phyloP scores from a whole-genome alignment of 2,888 invertebrate species.

The Phanerotoma sp. region DNA sequence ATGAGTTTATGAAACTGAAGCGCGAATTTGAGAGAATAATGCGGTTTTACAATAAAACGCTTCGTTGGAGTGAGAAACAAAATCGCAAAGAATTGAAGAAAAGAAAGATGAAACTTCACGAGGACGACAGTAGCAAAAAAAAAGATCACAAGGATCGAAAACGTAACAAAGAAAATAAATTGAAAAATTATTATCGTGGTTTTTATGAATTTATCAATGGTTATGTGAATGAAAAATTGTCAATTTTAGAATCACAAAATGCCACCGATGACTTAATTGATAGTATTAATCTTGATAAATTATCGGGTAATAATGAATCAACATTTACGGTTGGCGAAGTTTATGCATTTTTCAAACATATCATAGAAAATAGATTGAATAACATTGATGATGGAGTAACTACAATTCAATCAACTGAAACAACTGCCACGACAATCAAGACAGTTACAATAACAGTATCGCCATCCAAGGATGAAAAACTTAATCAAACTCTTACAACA shows the following conservation, averaged over 20 bases:
- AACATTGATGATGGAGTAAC: slow-evolving; percentile 13
- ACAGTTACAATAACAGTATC: slow-evolving; percentile 4
- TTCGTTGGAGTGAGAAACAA: slow-evolving; percentile 54
- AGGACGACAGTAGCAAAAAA: slow-evolving; percentile 13
- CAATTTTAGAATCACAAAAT: slow-evolving; percentile 46
- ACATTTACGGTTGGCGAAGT: slow-evolving; percentile 53
- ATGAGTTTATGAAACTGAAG: slow-evolving; percentile 52
- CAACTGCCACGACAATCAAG: slow-evolving; percentile 24
- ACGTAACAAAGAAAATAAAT: slow-evolving; percentile 46
- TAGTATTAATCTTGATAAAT: slow-evolving; percentile 51
- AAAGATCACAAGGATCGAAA: slow-evolving; percentile 35
- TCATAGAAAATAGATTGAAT: slow-evolving; percentile 55
- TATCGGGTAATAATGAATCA: slow-evolving; percentile 50
- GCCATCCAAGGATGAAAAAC: background rate
- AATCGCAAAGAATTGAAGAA: slow-evolving; percentile 46
- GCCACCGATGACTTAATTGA: slow-evolving; percentile 50
- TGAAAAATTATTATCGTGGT: slow-evolving; percentile 51
- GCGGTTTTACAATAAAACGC: slow-evolving; percentile 53
- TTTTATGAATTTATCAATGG: slow-evolving; percentile 55
- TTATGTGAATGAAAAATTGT: slow-evolving; percentile 50
- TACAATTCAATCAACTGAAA: slow-evolving; percentile 24
- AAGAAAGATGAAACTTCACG: slow-evolving; percentile 25
- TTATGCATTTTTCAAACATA: slow-evolving; percentile 57
- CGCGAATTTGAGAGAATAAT: slow-evolving; percentile 53
- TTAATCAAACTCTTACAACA: slow-evolving; percentile 1